A percentile compares a stretch with the other conserved stretches of the same genome.
Conservation (phyloP, 2,113 vertebrate species). For the Cinclus mexicanus region DNA sequence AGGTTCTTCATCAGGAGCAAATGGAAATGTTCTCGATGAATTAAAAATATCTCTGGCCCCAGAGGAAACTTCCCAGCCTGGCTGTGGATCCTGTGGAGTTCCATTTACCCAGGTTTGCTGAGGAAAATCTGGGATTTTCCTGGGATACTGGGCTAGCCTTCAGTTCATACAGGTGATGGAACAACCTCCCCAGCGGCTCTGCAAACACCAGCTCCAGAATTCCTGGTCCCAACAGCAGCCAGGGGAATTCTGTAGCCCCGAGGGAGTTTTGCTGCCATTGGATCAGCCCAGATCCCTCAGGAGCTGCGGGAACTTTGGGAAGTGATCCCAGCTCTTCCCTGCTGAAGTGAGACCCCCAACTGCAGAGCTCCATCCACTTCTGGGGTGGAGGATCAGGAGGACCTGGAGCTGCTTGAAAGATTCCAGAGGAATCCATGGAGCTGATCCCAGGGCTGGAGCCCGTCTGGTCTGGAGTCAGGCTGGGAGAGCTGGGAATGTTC, state of each 20-base stretch:
- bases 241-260: rapidly evolving
- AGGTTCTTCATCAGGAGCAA: slow-evolving; percentile 56
- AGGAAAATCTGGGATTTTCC: not conserved
- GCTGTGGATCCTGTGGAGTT: not conserved
- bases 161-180: not conserved
- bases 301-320: rapidly evolving
- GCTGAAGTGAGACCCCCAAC: not conserved
- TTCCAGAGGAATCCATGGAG: not conserved
- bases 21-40: slow-evolving; percentile 57
- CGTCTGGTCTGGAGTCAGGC: not conserved
- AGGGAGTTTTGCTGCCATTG: not conserved
- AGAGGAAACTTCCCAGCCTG: slow-evolving; percentile 13
- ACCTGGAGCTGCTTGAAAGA: rapidly evolving
- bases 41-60: slow-evolving; percentile 52
- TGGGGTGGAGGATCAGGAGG: rapidly evolving
- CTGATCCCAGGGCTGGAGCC: not conserved
- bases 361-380: not conserved
- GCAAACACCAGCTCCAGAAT: not conserved
- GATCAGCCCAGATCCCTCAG: not conserved
- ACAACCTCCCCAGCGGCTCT: not conserved
- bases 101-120: not conserved
- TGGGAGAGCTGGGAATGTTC: not conserved
- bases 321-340: not conserved
- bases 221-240: not conserved
- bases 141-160: not conserved